Conservation (phyloP, 2,888 invertebrate species). For the Acanthosepion esculentum region DNA sequence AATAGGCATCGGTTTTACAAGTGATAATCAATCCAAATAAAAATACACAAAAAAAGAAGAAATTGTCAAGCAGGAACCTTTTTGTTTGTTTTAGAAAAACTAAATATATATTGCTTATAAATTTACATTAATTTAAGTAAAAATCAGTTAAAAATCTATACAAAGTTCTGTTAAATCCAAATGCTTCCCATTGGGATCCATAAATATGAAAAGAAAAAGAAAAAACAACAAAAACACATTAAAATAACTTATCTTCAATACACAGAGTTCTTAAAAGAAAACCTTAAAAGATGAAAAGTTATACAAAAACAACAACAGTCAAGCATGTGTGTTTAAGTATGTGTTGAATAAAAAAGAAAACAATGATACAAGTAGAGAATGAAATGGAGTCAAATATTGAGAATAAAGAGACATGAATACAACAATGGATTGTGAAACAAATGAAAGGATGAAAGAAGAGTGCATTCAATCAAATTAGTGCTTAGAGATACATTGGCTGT, state of each 20-base stretch:
- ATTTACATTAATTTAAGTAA: neutral
- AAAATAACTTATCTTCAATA: neutral
- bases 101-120: neutral
- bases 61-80: neutral
- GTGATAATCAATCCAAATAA: neutral
- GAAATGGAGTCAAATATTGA: neutral
- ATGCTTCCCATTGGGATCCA: neutral
- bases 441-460: neutral
- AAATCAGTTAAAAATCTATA: neutral
- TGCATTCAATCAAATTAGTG: neutral
- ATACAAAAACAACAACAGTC: neutral
- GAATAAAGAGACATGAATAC: neutral
- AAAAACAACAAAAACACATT: neutral
- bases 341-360: neutral
- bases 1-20: neutral
- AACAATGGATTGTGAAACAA: neutral
- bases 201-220: neutral
- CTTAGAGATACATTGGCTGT: neutral
- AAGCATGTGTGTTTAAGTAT: conserved; percentile 6
- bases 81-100: neutral
- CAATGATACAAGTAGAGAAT: neutral
- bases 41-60: neutral
- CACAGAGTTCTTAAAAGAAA: neutral
- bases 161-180: neutral
- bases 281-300: neutral